Percentiles rank a stretch among this genome's conserved stretches.
Conservation (phyloP, 2,888 invertebrate genomes). For the Leptarthrus brevirostris region DNA sequence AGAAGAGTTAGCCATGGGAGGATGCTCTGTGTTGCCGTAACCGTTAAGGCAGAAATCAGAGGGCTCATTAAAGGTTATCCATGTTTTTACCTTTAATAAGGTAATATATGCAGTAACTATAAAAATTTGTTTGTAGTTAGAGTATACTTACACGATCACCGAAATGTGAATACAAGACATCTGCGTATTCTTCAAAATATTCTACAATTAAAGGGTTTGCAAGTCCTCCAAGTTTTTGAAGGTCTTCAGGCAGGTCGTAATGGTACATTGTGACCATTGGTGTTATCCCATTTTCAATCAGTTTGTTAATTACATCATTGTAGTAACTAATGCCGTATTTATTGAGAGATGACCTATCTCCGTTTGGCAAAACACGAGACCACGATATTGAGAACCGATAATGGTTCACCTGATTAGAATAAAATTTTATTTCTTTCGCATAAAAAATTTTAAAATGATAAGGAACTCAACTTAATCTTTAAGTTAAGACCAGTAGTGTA, state of each 20-base stretch:
- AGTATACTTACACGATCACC: constrained; percentile 67
- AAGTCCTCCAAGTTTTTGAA: constrained; percentile 71
- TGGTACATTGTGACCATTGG: constrained; percentile 73
- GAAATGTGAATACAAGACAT: constrained; percentile 66
- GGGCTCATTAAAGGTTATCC: constrained; percentile 74
- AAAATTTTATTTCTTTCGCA: too few relatives aligned
- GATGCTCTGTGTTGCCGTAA: constrained; percentile 65
- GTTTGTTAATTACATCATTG: constrained; percentile 72
- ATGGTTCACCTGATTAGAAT: constrained; percentile 65
- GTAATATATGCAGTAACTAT: too few relatives aligned
- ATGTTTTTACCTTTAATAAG: constrained; percentile 65
- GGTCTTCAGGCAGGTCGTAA: constrained; percentile 70
- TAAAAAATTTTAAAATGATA: too few relatives aligned
- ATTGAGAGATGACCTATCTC: constrained; percentile 70
- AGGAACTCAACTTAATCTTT: too few relatives aligned
- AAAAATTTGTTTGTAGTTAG: too few relatives aligned
- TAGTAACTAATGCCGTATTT: constrained; percentile 74
- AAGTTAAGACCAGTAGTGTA: too few relatives aligned
- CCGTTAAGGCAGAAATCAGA: constrained; percentile 66
- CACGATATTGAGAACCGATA: constrained; percentile 74
- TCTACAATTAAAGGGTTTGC: constrained; percentile 66
- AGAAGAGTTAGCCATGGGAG: constrained; percentile 64
- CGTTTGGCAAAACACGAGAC: constrained; percentile 73
- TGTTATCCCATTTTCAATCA: constrained; percentile 71
- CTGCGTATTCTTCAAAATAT: constrained; percentile 69